phyloP scores from a whole-genome alignment of 2,113 vertebrate genomes.

The Jacana jacana region DNA sequence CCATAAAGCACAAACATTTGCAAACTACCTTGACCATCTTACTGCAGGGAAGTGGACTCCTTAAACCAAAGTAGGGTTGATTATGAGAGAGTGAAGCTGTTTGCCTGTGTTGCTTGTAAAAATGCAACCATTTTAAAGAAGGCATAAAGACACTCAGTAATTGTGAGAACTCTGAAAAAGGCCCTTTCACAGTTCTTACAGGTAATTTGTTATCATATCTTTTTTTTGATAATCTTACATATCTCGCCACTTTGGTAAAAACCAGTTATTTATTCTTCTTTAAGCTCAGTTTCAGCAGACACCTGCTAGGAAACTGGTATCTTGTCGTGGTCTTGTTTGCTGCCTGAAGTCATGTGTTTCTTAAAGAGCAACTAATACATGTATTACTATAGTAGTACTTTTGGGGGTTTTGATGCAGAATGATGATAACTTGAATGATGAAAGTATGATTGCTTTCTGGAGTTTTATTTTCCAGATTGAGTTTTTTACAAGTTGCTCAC shows the following conservation, averaged over 20 bases:
- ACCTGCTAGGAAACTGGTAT: background rate
- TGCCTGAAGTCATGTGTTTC: background rate
- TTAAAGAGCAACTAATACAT: background rate
- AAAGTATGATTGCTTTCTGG: background rate
- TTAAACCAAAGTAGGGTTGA: background rate
- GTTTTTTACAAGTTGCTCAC: background rate
- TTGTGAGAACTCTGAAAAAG: background rate
- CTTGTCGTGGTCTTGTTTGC: background rate
- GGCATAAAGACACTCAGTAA: background rate
- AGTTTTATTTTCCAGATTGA: background rate
- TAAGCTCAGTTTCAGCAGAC: background rate
- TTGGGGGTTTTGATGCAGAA: background rate
- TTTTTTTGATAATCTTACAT: background rate
- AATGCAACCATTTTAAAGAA: background rate
- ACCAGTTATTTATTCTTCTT: no score
- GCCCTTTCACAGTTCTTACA: background rate
- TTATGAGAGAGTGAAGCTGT: background rate
- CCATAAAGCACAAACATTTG: background rate
- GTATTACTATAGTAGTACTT: background rate
- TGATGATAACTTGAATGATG: background rate
- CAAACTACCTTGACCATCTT: background rate
- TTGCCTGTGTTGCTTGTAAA: background rate
- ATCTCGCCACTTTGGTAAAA: no score
- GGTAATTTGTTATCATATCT: background rate
- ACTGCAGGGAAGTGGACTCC: background rate